Evolutionary conservation across 2,113 vertebrate genomes (phyloP).

Genomic region (Pelecanoides urinatrix): DNA sequence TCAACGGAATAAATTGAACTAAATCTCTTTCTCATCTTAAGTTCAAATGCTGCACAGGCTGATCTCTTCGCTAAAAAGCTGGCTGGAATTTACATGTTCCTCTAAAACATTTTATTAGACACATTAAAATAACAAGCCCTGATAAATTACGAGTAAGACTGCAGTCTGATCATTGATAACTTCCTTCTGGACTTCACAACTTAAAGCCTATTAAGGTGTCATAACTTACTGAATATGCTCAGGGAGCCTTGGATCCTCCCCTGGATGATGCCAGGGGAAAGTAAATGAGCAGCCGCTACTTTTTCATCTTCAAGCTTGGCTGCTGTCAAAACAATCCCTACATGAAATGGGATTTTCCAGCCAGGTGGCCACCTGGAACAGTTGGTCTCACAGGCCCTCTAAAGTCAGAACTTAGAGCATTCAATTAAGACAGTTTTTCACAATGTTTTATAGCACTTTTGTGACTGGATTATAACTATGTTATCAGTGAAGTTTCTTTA

Average conservation of each 20-base stretch:
- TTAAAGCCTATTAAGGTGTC: slow-evolving; percentile 2
- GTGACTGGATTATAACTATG: neutral
- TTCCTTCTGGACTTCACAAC: neutral
- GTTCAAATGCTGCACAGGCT: neutral
- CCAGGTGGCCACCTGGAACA: neutral
- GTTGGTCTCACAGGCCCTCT: neutral
- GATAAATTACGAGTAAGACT: neutral
- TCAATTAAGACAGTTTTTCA: neutral
- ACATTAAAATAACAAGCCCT: neutral
- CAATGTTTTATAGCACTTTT: neutral
- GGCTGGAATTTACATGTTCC: neutral
- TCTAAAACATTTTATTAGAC: slow-evolving; percentile 7
- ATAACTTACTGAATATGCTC: neutral
- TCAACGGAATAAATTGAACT: neutral
- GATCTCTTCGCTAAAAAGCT: neutral
- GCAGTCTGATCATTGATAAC: neutral
- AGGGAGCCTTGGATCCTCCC: neutral
- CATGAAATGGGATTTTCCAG: slow-evolving; percentile 33
- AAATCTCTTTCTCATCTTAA: neutral
- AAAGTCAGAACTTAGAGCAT: neutral
- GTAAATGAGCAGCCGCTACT: neutral
- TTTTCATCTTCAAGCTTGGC: slow-evolving; percentile 21
- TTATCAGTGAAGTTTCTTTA: neutral
- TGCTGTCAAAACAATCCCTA: slow-evolving; percentile 41
- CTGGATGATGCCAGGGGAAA: neutral